These are phyloP conservation scores for Gasterosteus aculeatus DNA, from an alignment of 2,113 vertebrate species.

Conservation along the genomic window DNA sequence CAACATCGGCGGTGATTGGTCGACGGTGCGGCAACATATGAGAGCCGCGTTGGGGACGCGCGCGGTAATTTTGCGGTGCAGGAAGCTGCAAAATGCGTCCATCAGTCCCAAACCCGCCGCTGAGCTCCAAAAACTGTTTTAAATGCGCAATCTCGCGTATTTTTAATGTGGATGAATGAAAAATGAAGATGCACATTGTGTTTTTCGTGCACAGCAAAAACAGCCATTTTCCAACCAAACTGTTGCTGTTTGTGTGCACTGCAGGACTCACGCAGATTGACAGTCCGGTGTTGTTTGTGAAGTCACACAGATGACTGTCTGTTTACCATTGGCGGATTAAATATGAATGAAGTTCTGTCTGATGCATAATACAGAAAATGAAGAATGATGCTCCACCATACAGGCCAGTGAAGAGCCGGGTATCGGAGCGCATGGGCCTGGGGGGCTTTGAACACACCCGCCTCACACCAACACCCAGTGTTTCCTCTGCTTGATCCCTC, in stretches of 20 bases:
- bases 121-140: background rate
- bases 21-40: background rate
- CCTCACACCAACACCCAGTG: background rate
- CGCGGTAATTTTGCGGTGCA: too few relatives aligned
- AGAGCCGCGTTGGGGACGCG: background rate
- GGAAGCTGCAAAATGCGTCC: slow-evolving; percentile 12
- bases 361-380: background rate
- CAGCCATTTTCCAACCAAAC: slow-evolving; percentile 34
- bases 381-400: background rate
- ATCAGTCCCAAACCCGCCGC: slow-evolving; percentile 6
- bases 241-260: slow-evolving; percentile 43
- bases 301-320: background rate
- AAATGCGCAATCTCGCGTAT: too few relatives aligned
- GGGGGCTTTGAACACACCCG: slow-evolving; percentile 6
- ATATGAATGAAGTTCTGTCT: background rate
- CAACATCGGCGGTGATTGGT: slow-evolving; percentile 9
- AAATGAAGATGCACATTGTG: background rate
- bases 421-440: background rate
- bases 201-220: background rate
- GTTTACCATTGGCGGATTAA: background rate
- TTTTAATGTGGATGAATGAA: too few relatives aligned
- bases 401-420: slow-evolving; percentile 13
- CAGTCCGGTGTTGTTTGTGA: background rate
- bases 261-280: slow-evolving; percentile 15
- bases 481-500: background rate